Base-by-base conservation (phyloP, 2,888 invertebrate species). In the Scrobipalpa atriplicella region DNA sequence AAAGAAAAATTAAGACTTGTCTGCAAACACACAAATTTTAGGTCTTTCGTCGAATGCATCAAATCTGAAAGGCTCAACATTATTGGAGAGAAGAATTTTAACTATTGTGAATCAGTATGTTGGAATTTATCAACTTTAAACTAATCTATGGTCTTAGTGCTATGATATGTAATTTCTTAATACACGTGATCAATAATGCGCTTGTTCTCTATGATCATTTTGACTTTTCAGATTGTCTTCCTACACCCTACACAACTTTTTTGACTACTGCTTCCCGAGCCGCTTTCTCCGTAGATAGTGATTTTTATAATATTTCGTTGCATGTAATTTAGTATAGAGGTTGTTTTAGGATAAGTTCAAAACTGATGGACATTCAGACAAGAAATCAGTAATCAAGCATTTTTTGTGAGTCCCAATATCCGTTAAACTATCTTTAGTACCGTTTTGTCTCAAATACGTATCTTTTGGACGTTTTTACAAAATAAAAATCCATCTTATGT, bases 241-340 rank as follows among this genome's bases (percentile, higher is more conserved):
- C 47, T n/a, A 47, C 47, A 47, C 47, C n/a, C 16, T 47, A 47
- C 18, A 21, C 54, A 21, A 54, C 58, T 58, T 58, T 58, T 29
- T 56, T 18, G 18, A 36, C 29, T 58, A 58, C n/a, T n/a, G 58
- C 58, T 58, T 62, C n/a, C 18, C 21, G 18, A 41, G 39, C 13
- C 41, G 19, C 62, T 62, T 62, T 43, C 18, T 21, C 62, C 18
- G 62, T 62, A 43, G 62, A 43, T 62, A 63, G 39, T 36, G 13
- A 41, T 11, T 47, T 47, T 16, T 47, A 47, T 47, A 47, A 47
- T 47, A 47, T 47, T 47, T 19, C 21, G 18, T 52, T 58, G 58
- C 58, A 58, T 58, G 58, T 58, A 1, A n/a, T 58, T 16, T 10
- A n/a, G n/a, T 16, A 16, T 47, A 47, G 16, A 47, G 47, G n/a